Base-by-base conservation (phyloP, 2,797 vertebrate genomes). In the Telmatherina bonti region DNA sequence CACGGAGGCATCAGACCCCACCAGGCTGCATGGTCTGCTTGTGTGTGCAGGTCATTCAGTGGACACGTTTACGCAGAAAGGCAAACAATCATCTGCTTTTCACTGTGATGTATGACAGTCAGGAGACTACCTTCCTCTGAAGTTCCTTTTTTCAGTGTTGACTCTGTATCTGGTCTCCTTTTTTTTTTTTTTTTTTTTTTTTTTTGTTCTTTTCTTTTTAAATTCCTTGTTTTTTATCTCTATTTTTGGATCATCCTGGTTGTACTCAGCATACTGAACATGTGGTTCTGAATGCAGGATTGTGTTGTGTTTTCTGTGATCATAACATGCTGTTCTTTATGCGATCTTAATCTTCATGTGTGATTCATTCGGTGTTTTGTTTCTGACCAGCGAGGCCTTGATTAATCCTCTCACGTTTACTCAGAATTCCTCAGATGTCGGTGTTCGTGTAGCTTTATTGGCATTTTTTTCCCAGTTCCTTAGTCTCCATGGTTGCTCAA, bases 21-120 rank as follows among this genome's bases (percentile, higher is more conserved):
- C 29, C 27, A 24, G 73, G 51, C 82, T 91, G 87, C 91, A 91
- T 90, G 79, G 85, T 89, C 84, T 91, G 85, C 51, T 0, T 27
- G 35, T 33, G 63, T 67, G 66, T 68, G 2, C 62, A 68, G 74
- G 72, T 82, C 81, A 78, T 55, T 36, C 68, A 57, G 27, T 69
- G 57, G 36, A 72, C 68, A 27, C 26, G 3, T 53, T 20, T 26
- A 57, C 35, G 27, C 15, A 5, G 11, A 62, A 8, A 36, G 11
- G 13, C 29, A 41, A 63, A 33, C 31, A 26, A 12, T 43, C 20
- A 56, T 38, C 31, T 22, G 15, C 49, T 35, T 59, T 29, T 69
- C 43, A 43, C 29, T 15, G 30, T 27, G 10, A 56, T 22, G 4
- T 24, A 24, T 35, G 12, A 1, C 22, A 22, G 7, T 31, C 13